Percentiles rank a stretch among this genome's conserved stretches.
Conservation (phyloP, 2,888 invertebrate genomes). For the Anagyrus pseudococci region DNA sequence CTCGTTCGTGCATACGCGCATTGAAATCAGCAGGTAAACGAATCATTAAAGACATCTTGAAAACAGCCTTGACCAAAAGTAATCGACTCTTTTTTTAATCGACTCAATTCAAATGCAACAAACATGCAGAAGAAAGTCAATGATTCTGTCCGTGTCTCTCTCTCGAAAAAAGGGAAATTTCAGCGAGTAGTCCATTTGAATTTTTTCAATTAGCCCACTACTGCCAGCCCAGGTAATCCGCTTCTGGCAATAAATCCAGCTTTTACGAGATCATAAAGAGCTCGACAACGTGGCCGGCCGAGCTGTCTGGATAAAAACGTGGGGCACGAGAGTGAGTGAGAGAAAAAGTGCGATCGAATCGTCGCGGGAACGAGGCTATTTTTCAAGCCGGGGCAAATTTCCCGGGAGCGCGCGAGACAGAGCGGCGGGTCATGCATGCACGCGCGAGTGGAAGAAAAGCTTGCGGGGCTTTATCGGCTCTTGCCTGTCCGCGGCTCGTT, state of each 20-base stretch:
- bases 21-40: too few relatives aligned
- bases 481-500: conserved; percentile 30
- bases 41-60: too few relatives aligned
- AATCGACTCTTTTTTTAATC: too few relatives aligned
- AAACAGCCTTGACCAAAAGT: too few relatives aligned
- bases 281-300: too few relatives aligned
- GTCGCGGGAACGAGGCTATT: background rate
- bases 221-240: conserved; percentile 6
- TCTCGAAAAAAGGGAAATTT: too few relatives aligned
- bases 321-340: background rate
- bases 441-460: background rate
- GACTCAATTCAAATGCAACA: too few relatives aligned
- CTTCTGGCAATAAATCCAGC: conserved; percentile 8
- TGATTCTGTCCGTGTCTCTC: too few relatives aligned
- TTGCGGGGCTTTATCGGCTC: conserved; percentile 11
- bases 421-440: background rate
- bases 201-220: too few relatives aligned
- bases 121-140: too few relatives aligned
- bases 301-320: conserved; percentile 17
- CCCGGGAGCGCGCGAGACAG: background rate
- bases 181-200: too few relatives aligned
- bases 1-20: too few relatives aligned
- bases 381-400: background rate
- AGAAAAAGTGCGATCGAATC: conserved; percentile 15
- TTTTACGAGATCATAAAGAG: conserved; percentile 17